phyloP scores from a whole-genome alignment of 2,888 invertebrate species.

The Drosophila melanosoma region DNA sequence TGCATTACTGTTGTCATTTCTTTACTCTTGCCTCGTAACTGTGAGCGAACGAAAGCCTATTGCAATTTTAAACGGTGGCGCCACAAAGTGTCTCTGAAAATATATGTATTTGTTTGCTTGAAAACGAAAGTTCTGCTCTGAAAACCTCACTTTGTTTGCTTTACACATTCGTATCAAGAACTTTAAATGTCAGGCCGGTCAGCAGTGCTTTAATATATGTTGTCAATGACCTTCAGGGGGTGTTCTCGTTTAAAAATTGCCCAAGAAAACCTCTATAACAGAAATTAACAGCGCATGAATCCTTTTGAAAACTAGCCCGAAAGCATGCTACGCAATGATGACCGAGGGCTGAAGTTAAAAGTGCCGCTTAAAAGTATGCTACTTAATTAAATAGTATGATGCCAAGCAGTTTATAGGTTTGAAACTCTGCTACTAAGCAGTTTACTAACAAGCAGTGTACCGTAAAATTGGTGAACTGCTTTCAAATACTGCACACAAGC shows the following conservation, averaged over 20 bases:
- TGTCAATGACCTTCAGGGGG: not conserved
- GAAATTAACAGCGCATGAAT: not conserved
- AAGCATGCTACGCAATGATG: not conserved
- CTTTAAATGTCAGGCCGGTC: no score
- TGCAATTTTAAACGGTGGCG: conserved; percentile 36
- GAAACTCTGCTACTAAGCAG: not conserved
- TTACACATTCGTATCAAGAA: no score
- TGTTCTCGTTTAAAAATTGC: not conserved
- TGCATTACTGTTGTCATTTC: conserved; percentile 31
- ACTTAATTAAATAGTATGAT: not conserved
- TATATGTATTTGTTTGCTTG: not conserved
- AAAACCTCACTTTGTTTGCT: no score
- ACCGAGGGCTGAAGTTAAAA: not conserved
- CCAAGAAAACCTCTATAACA: no score
- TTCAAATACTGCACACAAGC: not conserved
- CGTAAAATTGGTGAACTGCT: not conserved
- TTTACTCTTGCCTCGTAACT: not conserved
- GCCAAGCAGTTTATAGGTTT: not conserved
- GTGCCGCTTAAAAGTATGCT: not conserved
- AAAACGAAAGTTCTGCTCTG: not conserved
- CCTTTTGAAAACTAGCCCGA: not conserved
- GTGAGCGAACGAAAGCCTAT: conserved; percentile 4
- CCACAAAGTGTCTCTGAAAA: not conserved
- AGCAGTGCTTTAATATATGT: no score
- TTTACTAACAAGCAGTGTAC: not conserved